Evolutionary conservation across 2,888 invertebrate genomes (phyloP), one percentile per base, ranked within the genome.

Genomic region (Prenolepis imparis): DNA sequence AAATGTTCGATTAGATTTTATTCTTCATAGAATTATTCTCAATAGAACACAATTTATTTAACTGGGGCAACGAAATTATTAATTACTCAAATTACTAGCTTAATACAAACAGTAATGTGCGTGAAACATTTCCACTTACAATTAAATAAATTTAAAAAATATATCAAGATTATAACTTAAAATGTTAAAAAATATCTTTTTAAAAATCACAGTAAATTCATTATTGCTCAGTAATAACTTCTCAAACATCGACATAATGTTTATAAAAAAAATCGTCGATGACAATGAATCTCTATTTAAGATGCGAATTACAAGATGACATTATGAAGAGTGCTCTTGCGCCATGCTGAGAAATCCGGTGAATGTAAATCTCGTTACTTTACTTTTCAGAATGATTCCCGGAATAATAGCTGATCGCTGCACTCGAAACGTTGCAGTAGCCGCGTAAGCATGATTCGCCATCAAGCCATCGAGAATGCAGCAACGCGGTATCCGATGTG

Each of bases 401-500:
- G 59, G 44, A 24, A 72, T 80, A 80, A 80, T 61, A 59, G 78
- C 44, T 78, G 44, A 70, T 78, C 59, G 59, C 70, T 59, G 44
- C 57, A 70, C 66, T 66, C 70, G 78, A 78, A 68, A 78, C 41
- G n/a, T 52, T 70, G 78, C 70, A 78, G 24, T 59, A 70, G 78
- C 78, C 21, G 44, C 78, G 78, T 80, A 70, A 80, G 78, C 78
- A 80, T 80, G 72, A 80, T 80, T 80, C 59, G 32, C 57, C 15
- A 18, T 18, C 41, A 39, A 68, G 57, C 57, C 24, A 70, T 70
- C 59, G 70, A 72, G 77, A 57, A 78, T 57, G 77, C 41, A 55
- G 72, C 70, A 78, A 36, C 72, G 70, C 59, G 59, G 9, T 44
- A 70, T 59, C 44, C 70, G 18, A 78, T 36, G 44, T 41, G 78